Evolutionary conservation across 2,888 invertebrate species (phyloP).

Genomic region (Himalopsyche japonica): DNA sequence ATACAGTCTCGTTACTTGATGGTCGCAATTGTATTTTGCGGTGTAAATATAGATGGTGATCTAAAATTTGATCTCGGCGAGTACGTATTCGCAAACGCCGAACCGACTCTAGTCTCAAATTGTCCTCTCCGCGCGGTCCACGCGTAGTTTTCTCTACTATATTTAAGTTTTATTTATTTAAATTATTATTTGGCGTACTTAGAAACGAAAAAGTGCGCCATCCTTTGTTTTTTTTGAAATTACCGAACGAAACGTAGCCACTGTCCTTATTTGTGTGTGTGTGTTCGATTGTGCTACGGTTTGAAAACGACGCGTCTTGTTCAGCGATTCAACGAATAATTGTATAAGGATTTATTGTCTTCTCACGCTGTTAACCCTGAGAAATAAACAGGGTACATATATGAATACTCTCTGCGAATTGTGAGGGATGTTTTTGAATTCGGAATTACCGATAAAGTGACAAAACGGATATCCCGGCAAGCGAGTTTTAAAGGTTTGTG

Average conservation of each 20-base stretch:
- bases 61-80: constrained; percentile 27
- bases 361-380: neutral
- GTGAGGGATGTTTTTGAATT: neutral
- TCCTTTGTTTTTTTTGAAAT: neutral
- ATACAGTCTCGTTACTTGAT: neutral
- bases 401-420: neutral
- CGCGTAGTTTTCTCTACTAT: constrained; percentile 52
- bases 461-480: neutral
- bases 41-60: constrained; percentile 38
- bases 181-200: constrained; percentile 7
- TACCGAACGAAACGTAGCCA: neutral
- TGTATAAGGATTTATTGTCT: neutral
- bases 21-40: neutral
- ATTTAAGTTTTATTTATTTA: constrained; percentile 17
- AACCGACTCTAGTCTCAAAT: constrained; percentile 47
- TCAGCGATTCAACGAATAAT: neutral
- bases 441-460: neutral
- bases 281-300: neutral
- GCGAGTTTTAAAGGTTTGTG: neutral
- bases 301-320: constrained; percentile 2
- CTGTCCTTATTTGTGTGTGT: neutral
- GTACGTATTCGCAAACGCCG: neutral
- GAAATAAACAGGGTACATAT: neutral
- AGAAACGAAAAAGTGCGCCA: neutral
- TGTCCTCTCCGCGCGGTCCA: constrained; percentile 63